Base-by-base conservation (phyloP, 2,797 vertebrate species). In the Stomatorhinus walkeri region DNA sequence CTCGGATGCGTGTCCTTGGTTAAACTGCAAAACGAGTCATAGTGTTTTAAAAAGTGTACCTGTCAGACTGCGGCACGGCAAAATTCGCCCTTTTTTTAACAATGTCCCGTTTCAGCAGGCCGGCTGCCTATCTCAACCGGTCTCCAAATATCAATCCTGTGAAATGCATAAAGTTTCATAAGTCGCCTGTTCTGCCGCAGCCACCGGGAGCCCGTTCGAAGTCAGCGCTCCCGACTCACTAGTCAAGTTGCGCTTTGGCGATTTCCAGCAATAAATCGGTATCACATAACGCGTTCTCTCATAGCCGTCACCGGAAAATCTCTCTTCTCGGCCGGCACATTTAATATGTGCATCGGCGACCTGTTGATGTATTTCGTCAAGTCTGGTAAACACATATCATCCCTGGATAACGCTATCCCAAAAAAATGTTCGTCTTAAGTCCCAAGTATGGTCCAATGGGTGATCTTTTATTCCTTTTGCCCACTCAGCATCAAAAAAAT, bases 331-430 rank as follows among this genome's bases (percentile, higher is more conserved):
- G 85, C 76, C 36, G 36, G 36, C 68, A 89, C 68, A 76, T 59
- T 81, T 68, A 54, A 59, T 40, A 43, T 64, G 68, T 64, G 68
- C 49, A 49, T 88, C 28, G 79, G 72, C 90, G 95, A 95, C 94
- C 94, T 94, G 94, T 93, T 94, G 93, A 93, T 85, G 86, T 43
- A 56, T 61, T 90, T 92, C 49, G 28, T 92, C 85, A 90, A 91
- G 49, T 90, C 91, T 92, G 68, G 86, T 92, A 94, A 93, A 93
- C 92, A 94, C 93, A 90, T 93, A 76, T 90, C 94, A 94, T 94
- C 94, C 94, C 92, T 94, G 43, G 61, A 84, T 56, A 22, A 87
- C 72, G 51, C 94, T 93, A 93, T 94, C 94, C 93, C 93, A 72
- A 72, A 72, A 72, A 91, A 91, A 91, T 92, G 84, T 85, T 92